A percentile compares a stretch with the other conserved stretches of the same genome.
These are phyloP conservation scores for Scyliorhinus canicula DNA, from an alignment of 2,797 vertebrate species.

Conservation along the genomic window DNA sequence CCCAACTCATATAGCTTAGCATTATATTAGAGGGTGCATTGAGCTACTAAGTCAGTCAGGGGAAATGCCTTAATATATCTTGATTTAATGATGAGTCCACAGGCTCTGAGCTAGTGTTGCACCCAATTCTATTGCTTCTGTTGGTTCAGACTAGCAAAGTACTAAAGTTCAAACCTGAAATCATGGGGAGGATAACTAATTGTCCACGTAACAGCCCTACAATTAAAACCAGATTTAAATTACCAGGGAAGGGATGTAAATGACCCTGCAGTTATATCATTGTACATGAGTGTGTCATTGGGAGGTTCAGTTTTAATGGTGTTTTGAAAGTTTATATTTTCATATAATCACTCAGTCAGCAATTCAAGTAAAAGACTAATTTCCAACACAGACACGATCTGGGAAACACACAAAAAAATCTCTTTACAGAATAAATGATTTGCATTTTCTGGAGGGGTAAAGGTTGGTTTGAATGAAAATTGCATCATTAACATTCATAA, in stretches of 20 bases:
- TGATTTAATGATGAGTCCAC: not conserved
- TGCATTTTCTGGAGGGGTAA: not conserved
- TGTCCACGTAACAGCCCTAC: not conserved
- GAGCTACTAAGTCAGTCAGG: not conserved
- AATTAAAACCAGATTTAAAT: not conserved
- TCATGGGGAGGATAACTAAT: not conserved
- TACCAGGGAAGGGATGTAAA: not conserved
- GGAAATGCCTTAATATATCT: not conserved
- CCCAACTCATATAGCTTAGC: not conserved
- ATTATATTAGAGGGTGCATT: not conserved
- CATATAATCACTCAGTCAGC: not conserved
- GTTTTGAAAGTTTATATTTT: not conserved
- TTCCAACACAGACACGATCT: not conserved
- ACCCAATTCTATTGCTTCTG: not conserved
- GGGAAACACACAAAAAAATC: not conserved
- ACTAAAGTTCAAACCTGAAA: not conserved
- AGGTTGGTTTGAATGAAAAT: not conserved
- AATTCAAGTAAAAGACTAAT: not conserved
- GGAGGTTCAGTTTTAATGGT: not conserved
- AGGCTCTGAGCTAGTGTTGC: not conserved
- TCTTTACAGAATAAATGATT: not conserved
- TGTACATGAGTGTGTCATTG: not conserved
- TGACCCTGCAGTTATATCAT: not conserved
- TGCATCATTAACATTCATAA: not conserved
- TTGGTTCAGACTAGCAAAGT: not conserved